phyloP scores from a whole-genome alignment of 1,140 invertebrate species.

The Chelonus insularis region DNA sequence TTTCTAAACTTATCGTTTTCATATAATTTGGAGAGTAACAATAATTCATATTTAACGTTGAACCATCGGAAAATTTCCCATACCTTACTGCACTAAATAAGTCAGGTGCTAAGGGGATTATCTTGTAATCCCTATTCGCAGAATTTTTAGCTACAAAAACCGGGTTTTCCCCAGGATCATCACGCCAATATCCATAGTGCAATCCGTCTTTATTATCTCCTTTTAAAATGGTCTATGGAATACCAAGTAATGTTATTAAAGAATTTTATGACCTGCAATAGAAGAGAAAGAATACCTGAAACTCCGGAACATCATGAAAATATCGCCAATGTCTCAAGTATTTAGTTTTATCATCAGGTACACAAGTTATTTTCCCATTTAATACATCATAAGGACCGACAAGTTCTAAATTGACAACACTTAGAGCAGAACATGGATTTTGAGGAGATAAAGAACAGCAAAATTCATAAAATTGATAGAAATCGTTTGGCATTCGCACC shows the following conservation, averaged over 20 bases:
- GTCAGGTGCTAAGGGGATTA: constrained; percentile 77
- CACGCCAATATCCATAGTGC: constrained; percentile 90
- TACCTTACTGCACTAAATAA: constrained; percentile 76
- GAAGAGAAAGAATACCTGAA: constrained; percentile 78
- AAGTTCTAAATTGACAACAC: constrained; percentile 69
- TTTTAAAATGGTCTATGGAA: constrained; percentile 69
- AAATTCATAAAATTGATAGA: constrained; percentile 83
- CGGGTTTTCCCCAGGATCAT: constrained; percentile 74
- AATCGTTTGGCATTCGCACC: constrained; percentile 86
- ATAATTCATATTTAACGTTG: too few species aligned
- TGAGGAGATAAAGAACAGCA: constrained; percentile 67
- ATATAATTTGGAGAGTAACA: too few species aligned
- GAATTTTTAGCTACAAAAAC: constrained; percentile 78
- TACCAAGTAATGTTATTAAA: constrained; percentile 21
- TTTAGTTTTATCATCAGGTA: constrained; percentile 59
- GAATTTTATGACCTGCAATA: neutral
- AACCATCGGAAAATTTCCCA: too few species aligned
- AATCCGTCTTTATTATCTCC: constrained; percentile 70
- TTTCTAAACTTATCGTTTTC: too few species aligned
- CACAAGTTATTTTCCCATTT: constrained; percentile 13
- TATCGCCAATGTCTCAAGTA: constrained; percentile 85
- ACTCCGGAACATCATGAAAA: constrained; percentile 93
- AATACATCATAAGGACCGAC: constrained; percentile 86
- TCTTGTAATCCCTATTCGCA: constrained; percentile 67
- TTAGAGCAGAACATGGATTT: constrained; percentile 68